A percentile compares a stretch with the other conserved stretches of the same genome.
Conservation (phyloP, 2,797 vertebrate genomes). For the Simalia tracyae region DNA sequence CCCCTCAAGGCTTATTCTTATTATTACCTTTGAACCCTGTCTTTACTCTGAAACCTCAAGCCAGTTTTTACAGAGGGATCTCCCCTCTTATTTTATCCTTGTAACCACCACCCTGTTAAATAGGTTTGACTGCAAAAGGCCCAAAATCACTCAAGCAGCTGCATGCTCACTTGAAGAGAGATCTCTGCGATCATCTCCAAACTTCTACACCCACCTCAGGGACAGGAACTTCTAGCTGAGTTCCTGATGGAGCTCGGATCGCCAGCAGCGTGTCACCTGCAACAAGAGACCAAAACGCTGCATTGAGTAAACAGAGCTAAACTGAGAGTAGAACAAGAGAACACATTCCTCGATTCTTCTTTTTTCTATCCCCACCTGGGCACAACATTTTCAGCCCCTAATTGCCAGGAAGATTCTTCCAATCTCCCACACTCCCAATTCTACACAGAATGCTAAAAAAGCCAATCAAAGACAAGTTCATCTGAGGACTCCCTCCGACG, state of each 20-base stretch:
- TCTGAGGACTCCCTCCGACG: not conserved
- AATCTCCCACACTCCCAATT: not conserved
- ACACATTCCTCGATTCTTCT: not conserved
- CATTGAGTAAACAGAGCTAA: not conserved
- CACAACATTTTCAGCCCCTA: not conserved
- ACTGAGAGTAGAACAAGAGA: not conserved
- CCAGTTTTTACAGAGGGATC: not conserved
- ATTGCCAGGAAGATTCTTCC: not conserved
- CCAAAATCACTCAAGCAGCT: not conserved
- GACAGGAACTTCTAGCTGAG: slow-evolving; percentile 92
- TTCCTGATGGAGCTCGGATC: slow-evolving; percentile 92
- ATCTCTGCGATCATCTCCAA: not conserved
- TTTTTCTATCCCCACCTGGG: not conserved
- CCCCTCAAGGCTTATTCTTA: no score
- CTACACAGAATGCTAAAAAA: not conserved
- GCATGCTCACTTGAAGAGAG: not conserved
- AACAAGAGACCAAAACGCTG: slow-evolving; percentile 46
- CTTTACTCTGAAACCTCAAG: no score
- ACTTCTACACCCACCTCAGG: slow-evolving; percentile 85
- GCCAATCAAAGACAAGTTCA: not conserved
- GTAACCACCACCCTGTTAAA: not conserved
- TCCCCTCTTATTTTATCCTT: not conserved
- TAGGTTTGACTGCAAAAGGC: not conserved
- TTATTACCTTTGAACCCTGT: no score
- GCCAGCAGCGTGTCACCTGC: slow-evolving; percentile 94